Conservation (phyloP, 2,797 vertebrate genomes). For the Moxostoma hubbsi region DNA sequence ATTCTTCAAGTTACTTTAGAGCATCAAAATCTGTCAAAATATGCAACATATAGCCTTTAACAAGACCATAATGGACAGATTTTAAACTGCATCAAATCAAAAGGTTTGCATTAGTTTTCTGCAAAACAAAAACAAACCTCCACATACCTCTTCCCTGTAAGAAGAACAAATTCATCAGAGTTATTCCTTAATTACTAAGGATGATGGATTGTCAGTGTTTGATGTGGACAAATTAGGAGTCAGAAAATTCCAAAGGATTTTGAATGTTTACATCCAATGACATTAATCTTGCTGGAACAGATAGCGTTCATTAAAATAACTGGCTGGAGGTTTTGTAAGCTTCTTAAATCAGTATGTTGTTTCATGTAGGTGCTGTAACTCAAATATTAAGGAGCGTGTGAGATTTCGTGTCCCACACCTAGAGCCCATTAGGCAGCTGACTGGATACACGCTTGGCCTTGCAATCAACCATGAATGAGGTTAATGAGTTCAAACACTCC, state of each 20-base stretch:
- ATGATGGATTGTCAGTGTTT: constrained; percentile 38
- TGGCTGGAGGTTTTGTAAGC: constrained; percentile 66
- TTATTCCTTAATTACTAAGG: constrained; percentile 48
- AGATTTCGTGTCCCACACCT: constrained; percentile 39
- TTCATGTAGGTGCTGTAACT: constrained; percentile 65
- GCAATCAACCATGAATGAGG: constrained; percentile 57
- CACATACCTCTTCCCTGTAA: too few species aligned
- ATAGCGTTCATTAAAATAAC: constrained; percentile 73
- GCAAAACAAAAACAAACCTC: too few species aligned
- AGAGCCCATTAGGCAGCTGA: constrained; percentile 54
- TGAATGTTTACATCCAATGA: constrained; percentile 68
- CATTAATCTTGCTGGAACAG: constrained; percentile 70
- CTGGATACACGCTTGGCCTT: constrained; percentile 49
- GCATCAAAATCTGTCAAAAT: background rate
- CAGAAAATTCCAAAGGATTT: constrained; percentile 64
- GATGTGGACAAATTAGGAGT: constrained; percentile 52
- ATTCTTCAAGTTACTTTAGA: too few species aligned
- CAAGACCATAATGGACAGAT: background rate
- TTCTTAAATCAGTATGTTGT: constrained; percentile 68
- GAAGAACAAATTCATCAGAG: background rate
- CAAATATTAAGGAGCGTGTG: constrained; percentile 60
- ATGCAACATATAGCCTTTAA: background rate
- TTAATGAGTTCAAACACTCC: constrained; percentile 52
- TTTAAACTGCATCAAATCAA: background rate
- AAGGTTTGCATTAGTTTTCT: background rate